Conservation (phyloP, 2,888 invertebrate species). For the Griposia aprilina region DNA sequence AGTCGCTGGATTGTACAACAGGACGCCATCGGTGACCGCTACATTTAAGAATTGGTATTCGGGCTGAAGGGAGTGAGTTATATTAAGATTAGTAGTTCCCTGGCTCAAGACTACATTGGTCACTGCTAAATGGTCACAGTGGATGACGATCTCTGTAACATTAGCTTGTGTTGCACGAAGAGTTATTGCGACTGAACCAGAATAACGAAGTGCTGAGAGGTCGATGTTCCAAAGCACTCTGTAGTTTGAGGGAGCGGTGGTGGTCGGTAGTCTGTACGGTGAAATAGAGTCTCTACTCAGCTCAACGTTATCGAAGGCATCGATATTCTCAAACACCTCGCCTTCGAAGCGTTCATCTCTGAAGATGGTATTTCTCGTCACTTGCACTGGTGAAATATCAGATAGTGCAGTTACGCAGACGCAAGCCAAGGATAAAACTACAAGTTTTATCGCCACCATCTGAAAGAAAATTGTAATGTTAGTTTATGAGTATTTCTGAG, state of each 20-base stretch:
- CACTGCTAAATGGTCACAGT: constrained; percentile 76
- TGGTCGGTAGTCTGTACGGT: constrained; percentile 86
- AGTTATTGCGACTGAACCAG: constrained; percentile 82
- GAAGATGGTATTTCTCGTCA: constrained; percentile 82
- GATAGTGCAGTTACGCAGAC: constrained; percentile 73
- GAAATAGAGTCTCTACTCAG: constrained; percentile 60
- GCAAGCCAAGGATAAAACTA: constrained; percentile 74
- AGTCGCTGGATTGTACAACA: constrained; percentile 70
- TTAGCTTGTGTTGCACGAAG: constrained; percentile 75
- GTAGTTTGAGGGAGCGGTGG: constrained; percentile 89
- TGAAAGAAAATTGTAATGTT: constrained; percentile 61
- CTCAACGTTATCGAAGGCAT: constrained; percentile 55
- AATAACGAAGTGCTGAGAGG: constrained; percentile 67
- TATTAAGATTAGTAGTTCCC: constrained; percentile 66
- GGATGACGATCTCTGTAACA: constrained; percentile 81
- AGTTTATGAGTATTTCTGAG: not conserved
- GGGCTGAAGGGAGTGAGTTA: constrained; percentile 57
- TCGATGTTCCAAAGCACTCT: constrained; percentile 84
- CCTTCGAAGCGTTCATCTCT: constrained; percentile 83
- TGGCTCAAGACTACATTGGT: constrained; percentile 82
- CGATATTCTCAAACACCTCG: constrained; percentile 79
- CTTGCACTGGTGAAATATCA: constrained; percentile 60
- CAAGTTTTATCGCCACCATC: constrained; percentile 81
- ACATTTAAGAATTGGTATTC: constrained; percentile 78
- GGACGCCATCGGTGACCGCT: constrained; percentile 58